Evolutionary conservation across 2,797 vertebrate species (phyloP).

Genomic region (Ciconia nigra): DNA sequence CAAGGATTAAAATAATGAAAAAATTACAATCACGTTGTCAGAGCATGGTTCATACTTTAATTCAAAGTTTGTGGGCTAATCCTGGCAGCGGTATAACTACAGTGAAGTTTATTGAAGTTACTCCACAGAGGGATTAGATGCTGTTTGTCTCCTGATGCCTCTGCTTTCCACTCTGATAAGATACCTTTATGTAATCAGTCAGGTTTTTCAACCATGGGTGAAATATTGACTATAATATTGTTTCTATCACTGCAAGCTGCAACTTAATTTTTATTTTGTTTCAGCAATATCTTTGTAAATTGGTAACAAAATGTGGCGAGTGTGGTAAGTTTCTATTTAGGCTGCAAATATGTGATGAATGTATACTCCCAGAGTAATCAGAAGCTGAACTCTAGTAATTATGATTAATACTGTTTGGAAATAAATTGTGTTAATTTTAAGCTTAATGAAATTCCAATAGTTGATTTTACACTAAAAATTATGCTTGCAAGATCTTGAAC

Average conservation of each 20-base stretch:
- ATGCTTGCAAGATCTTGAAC: not conserved
- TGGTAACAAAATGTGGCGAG: not conserved
- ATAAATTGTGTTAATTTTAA: conserved; percentile 24
- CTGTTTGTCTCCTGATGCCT: conserved; percentile 8
- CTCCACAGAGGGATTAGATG: not conserved
- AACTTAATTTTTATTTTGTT: conserved; percentile 1
- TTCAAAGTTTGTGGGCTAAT: conserved; percentile 57
- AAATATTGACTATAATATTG: conserved; percentile 7
- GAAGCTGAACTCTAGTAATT: not conserved
- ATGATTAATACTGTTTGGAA: conserved; percentile 29
- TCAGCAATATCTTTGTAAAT: conserved; percentile 18
- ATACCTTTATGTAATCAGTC: not conserved
- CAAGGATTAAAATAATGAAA: conserved; percentile 65
- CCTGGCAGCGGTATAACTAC: not conserved
- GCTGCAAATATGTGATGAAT: not conserved
- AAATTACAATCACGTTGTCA: conserved; percentile 58
- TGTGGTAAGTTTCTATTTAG: conserved; percentile 21
- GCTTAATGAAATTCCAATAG: not conserved
- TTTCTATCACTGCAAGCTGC: conserved; percentile 2
- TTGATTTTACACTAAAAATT: not conserved
- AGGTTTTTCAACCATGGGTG: conserved; percentile 25
- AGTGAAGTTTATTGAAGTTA: not conserved
- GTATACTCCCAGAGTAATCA: not conserved
- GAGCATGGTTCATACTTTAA: conserved; percentile 55
- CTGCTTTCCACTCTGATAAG: conserved; percentile 22